phyloP scores from a whole-genome alignment of 2,113 vertebrate species.

The Corythornis cristatus region DNA sequence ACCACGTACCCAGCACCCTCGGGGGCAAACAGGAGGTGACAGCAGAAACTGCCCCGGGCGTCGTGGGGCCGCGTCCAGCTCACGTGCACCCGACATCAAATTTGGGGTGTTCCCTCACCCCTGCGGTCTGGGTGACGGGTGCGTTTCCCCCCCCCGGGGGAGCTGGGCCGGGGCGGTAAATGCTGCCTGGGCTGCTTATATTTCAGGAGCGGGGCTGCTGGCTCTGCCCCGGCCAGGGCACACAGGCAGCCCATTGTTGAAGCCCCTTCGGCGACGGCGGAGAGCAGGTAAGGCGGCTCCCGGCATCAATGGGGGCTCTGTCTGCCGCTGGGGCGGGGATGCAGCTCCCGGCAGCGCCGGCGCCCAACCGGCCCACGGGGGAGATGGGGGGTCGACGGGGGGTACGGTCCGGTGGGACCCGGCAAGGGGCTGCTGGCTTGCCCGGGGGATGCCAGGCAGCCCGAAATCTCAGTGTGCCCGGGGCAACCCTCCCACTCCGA shows the following conservation, averaged over 20 bases:
- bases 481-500: background rate
- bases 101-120: background rate
- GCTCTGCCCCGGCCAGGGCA: slow-evolving; percentile 53
- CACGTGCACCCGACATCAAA: background rate
- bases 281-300: slow-evolving; percentile 42
- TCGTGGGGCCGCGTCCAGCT: background rate
- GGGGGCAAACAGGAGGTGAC: background rate
- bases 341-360: background rate
- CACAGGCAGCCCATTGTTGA: slow-evolving; percentile 50
- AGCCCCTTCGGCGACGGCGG: background rate
- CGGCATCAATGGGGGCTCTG: slow-evolving; percentile 53
- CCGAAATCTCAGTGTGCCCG: background rate
- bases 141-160: slow-evolving; percentile 7
- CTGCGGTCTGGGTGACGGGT: background rate
- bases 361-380: background rate
- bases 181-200: slow-evolving; percentile 45
- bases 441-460: accelerated
- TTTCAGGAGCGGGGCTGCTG: slow-evolving; percentile 45
- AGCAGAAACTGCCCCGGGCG: background rate
- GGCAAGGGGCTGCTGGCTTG: background rate
- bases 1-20: too few relatives aligned
- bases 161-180: background rate
- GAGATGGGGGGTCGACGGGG: background rate
- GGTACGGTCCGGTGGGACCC: accelerated
- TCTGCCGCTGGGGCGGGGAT: background rate